These are phyloP conservation scores for Aelia acuminata DNA, from an alignment of 2,888 invertebrate species.

Conservation along the genomic window DNA sequence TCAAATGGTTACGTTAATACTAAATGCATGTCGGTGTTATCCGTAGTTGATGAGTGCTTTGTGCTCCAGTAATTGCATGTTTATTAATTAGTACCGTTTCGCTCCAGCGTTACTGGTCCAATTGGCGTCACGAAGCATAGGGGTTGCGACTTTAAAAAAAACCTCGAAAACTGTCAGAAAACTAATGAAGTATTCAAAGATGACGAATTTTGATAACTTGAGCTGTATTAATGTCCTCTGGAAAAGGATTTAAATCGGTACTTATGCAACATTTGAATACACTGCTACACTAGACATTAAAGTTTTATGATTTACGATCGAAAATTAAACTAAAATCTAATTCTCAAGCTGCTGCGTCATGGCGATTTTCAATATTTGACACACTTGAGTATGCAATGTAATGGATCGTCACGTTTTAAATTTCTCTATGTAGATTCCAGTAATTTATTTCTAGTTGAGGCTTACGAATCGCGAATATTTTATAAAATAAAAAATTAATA, in stretches of 20 bases:
- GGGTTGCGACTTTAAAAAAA: background rate
- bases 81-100: conserved; percentile 16
- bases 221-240: background rate
- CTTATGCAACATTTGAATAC: background rate
- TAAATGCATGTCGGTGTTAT: conserved; percentile 22
- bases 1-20: conserved; percentile 26
- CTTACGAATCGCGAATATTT: background rate
- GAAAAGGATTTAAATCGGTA: background rate
- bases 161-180: background rate
- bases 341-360: background rate
- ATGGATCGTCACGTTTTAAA: conserved; percentile 45
- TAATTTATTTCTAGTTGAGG: background rate
- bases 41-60: conserved; percentile 42
- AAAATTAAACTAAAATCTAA: background rate
- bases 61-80: conserved; percentile 46
- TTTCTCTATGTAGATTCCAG: conserved; percentile 12
- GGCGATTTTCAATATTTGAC: conserved; percentile 28
- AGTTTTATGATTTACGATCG: conserved; percentile 7
- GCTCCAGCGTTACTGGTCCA: background rate
- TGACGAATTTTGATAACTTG: background rate
- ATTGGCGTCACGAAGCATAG: background rate
- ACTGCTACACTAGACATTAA: background rate
- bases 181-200: background rate
- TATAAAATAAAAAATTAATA: too few relatives aligned
- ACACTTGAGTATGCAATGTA: conserved; percentile 22